Conservation (phyloP, 2,797 vertebrate species). For the Notolepis coatsorum region DNA sequence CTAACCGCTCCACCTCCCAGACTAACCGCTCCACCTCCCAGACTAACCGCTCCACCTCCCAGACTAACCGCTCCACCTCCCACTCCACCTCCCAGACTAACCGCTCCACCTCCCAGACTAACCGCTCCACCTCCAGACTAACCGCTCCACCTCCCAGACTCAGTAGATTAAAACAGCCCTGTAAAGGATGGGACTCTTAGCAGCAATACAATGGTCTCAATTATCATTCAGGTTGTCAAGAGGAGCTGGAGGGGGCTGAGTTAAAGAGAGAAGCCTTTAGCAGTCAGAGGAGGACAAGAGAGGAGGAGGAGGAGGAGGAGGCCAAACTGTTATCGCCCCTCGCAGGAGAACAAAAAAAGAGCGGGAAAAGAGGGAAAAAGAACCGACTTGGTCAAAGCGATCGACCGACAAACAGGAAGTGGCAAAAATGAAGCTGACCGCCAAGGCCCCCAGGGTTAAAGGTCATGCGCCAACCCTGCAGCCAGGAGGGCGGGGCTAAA, state of each 20-base stretch:
- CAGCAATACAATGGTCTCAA: constrained; percentile 83
- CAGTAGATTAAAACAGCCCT: constrained; percentile 66
- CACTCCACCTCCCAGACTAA: too few relatives aligned
- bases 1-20: too few relatives aligned
- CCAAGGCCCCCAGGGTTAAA: constrained; percentile 71
- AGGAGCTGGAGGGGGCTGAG: constrained; percentile 63
- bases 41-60: too few relatives aligned
- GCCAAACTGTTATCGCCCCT: constrained; percentile 59
- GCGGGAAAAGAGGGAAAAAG: constrained; percentile 7
- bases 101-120: too few relatives aligned
- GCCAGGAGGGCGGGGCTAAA: constrained; percentile 80
- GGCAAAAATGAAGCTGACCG: constrained; percentile 56
- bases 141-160: constrained; percentile 25
- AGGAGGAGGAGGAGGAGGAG: constrained; percentile 50
- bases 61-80: constrained; percentile 60
- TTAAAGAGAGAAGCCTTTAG: constrained; percentile 72
- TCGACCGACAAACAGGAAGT: constrained; percentile 62
- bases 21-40: constrained; percentile 59
- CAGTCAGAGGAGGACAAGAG: constrained; percentile 65
- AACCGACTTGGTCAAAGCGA: constrained; percentile 29
- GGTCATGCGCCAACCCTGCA: constrained; percentile 86
- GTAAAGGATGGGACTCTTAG: constrained; percentile 75
- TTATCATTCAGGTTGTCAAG: constrained; percentile 79
- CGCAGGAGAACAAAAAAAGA: constrained; percentile 33
- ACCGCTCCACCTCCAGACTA: constrained; percentile 54